Percentiles rank a stretch among this genome's conserved stretches.
phyloP scores from a whole-genome alignment of 1,140 invertebrate genomes.

The Drosophila gunungcola region DNA sequence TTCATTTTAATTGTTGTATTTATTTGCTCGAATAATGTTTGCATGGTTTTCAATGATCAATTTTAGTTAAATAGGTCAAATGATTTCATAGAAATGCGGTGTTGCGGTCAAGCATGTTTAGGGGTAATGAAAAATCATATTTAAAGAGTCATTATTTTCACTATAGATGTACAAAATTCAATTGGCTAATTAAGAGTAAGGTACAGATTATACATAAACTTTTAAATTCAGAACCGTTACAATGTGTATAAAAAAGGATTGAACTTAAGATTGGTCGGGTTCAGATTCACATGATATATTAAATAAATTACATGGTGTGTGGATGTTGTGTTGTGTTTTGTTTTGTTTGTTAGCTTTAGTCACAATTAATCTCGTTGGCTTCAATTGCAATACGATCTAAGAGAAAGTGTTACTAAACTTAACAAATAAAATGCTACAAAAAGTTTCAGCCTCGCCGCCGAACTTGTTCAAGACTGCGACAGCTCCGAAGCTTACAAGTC shows the following conservation, averaged over 20 bases:
- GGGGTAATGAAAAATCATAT: constrained; percentile 35
- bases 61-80: constrained; percentile 46
- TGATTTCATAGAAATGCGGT: constrained; percentile 53
- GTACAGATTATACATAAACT: constrained; percentile 42
- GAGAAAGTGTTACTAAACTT: constrained; percentile 76
- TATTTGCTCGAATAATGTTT: constrained; percentile 66
- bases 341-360: constrained; percentile 59
- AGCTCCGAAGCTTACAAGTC: constrained; percentile 62
- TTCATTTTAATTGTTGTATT: constrained; percentile 57
- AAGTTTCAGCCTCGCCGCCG: constrained; percentile 69
- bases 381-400: constrained; percentile 61
- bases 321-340: constrained; percentile 24
- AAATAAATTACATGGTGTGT: constrained; percentile 50
- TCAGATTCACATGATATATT: constrained; percentile 39
- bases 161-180: constrained; percentile 68
- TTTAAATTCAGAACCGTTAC: constrained; percentile 51
- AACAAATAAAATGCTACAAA: constrained; percentile 82
- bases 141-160: constrained; percentile 55
- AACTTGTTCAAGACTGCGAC: constrained; percentile 50
- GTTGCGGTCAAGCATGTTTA: constrained; percentile 5
- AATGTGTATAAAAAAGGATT: constrained; percentile 37
- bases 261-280: constrained; percentile 30
- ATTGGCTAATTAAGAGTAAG: constrained; percentile 73
- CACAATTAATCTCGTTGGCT: constrained; percentile 80
- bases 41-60: constrained; percentile 43